A percentile compares a stretch with the other conserved stretches of the same genome.
These are phyloP conservation scores for Cyprinodon diabolis DNA, from an alignment of 2,797 vertebrate species.

Conservation along the genomic window DNA sequence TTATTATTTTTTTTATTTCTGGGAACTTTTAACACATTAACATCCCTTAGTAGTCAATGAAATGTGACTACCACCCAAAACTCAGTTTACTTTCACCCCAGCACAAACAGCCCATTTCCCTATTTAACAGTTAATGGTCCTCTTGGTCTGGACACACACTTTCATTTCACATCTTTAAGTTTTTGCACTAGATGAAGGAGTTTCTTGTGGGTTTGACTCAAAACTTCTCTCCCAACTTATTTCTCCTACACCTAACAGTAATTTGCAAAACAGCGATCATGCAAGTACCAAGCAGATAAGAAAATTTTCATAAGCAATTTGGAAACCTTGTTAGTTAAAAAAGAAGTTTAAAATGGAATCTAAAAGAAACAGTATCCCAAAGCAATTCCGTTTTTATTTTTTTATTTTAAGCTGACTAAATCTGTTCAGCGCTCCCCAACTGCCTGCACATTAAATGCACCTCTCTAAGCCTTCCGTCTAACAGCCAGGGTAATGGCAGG, in stretches of 20 bases:
- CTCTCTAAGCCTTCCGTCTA: constrained; percentile 25
- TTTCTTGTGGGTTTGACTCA: constrained; percentile 36
- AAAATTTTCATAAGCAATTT: not conserved
- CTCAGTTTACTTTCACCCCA: too few relatives aligned
- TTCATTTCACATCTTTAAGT: constrained; percentile 17
- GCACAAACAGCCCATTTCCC: too few relatives aligned
- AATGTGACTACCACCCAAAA: too few relatives aligned
- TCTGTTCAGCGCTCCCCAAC: constrained; percentile 11
- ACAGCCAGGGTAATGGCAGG: constrained; percentile 34
- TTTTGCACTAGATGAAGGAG: constrained; percentile 41
- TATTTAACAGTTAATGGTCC: too few relatives aligned
- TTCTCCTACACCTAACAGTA: constrained; percentile 8
- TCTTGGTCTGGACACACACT: constrained; percentile 47
- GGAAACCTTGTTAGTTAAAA: constrained; percentile 12
- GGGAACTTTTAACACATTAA: too few relatives aligned
- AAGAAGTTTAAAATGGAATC: constrained; percentile 13
- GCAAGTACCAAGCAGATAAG: constrained; percentile 4
- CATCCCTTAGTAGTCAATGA: too few relatives aligned
- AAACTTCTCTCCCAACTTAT: constrained; percentile 34
- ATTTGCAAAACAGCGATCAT: constrained; percentile 16
- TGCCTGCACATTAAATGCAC: constrained; percentile 37
- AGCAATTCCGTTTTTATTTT: constrained; percentile 8
- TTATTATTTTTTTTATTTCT: too few relatives aligned
- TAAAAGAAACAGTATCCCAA: constrained; percentile 8
- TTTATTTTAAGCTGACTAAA: constrained; percentile 22